phyloP scores from a whole-genome alignment of 2,797 vertebrate genomes.

The Chaetophractus vellerosus region DNA sequence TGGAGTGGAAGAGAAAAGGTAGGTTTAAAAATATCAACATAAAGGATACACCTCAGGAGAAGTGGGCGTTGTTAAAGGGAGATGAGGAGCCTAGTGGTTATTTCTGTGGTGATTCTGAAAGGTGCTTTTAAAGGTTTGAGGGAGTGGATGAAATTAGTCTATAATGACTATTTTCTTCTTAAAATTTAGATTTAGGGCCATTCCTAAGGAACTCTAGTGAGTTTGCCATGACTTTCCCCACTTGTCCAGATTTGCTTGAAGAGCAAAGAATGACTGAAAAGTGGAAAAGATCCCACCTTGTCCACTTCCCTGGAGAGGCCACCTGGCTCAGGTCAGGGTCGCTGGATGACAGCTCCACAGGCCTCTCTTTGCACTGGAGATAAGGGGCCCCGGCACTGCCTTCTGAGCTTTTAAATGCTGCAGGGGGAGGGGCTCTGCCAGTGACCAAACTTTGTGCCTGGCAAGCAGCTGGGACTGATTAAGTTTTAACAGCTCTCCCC shows the following conservation, averaged over 20 bases:
- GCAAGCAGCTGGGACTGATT: too few species aligned
- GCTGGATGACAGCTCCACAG: too few species aligned
- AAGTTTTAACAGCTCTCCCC: too few species aligned
- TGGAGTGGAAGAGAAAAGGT: neutral
- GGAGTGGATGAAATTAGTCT: neutral
- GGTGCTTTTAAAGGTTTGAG: neutral
- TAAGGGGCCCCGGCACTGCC: too few species aligned
- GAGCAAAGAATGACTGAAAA: neutral
- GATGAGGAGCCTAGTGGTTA: neutral
- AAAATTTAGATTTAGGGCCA: conserved; percentile 4
- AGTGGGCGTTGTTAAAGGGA: neutral
- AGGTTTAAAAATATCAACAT: neutral
- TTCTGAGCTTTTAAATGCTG: too few species aligned
- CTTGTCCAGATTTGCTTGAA: neutral
- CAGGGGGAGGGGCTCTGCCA: too few species aligned
- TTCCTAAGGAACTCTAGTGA: neutral
- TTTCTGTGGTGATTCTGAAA: neutral
- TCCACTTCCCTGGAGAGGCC: too few species aligned
- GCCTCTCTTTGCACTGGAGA: too few species aligned
- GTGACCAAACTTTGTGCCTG: too few species aligned
- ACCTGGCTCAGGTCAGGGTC: too few species aligned
- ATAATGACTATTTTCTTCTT: conserved; percentile 46
- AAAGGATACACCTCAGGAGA: neutral
- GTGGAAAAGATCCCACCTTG: too few species aligned
- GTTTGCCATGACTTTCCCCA: neutral